phyloP scores from a whole-genome alignment of 2,888 invertebrate species.

The Sabatieria punctata region DNA sequence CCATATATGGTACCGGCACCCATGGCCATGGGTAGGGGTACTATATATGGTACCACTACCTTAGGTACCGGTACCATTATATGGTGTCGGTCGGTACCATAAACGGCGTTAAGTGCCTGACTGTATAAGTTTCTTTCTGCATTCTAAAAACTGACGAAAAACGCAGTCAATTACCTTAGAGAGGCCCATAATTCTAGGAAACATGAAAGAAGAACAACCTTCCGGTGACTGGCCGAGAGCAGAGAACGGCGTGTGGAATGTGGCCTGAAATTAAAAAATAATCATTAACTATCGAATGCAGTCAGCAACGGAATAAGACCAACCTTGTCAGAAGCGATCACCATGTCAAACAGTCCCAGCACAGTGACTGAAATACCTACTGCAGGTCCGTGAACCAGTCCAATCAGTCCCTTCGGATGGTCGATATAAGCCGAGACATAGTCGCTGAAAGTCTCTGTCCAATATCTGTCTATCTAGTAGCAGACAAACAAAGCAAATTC shows the following conservation, averaged over 20 bases:
- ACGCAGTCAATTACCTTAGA: conserved; percentile 44
- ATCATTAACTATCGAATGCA: conserved; percentile 1
- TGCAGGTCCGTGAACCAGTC: conserved; percentile 79
- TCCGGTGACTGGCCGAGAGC: conserved; percentile 67
- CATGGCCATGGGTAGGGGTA: too few species aligned
- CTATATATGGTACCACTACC: too few species aligned
- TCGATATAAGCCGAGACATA: conserved; percentile 59
- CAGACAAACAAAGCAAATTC: too few species aligned
- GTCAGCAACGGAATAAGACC: neutral
- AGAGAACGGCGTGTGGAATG: conserved; percentile 72
- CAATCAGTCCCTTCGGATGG: conserved; percentile 70
- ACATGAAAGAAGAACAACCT: conserved; percentile 67
- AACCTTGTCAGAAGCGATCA: conserved; percentile 59
- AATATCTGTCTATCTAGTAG: too few species aligned
- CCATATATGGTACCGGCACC: too few species aligned
- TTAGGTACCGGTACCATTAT: too few species aligned
- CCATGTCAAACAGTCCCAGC: conserved; percentile 64
- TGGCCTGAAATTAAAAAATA: conserved; percentile 46
- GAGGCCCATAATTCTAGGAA: conserved; percentile 64
- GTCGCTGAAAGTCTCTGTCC: conserved; percentile 41
- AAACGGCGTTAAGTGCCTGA: too few species aligned
- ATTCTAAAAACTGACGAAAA: conserved; percentile 8
- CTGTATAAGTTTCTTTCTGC: conserved; percentile 10
- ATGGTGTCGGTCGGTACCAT: too few species aligned
- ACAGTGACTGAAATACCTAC: conserved; percentile 75